Percentiles rank a stretch among this genome's conserved stretches.
Conservation (phyloP, 2,113 vertebrate species). For the Paramormyrops kingsleyae region DNA sequence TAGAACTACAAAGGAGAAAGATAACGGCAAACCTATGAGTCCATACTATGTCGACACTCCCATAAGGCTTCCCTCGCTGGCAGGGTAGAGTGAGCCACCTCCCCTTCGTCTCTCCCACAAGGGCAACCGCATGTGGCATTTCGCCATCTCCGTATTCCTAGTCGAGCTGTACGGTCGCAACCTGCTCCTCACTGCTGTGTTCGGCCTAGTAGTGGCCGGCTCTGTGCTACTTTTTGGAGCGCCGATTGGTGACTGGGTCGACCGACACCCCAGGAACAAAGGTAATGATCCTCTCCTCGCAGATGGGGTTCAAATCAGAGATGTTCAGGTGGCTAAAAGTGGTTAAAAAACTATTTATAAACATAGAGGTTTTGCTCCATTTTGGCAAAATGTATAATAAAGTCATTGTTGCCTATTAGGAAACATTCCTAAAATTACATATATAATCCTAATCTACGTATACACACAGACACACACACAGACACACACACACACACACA, state of each 20-base stretch:
- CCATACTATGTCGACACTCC: not conserved
- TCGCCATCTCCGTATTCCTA: slow-evolving; percentile 67
- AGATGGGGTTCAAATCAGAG: not conserved
- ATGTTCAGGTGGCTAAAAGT: not conserved
- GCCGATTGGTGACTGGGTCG: slow-evolving; percentile 68
- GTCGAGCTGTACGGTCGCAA: slow-evolving; percentile 59
- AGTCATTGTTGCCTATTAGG: not conserved
- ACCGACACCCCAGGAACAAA: slow-evolving; percentile 70
- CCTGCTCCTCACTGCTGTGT: slow-evolving; percentile 60
- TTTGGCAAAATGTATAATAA: not conserved
- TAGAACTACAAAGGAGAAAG: not conserved
- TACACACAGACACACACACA: not conserved
- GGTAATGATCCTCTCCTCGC: slow-evolving; percentile 35
- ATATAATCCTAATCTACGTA: not conserved
- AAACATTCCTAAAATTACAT: not conserved
- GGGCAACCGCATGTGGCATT: slow-evolving; percentile 68
- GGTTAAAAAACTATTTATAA: not conserved
- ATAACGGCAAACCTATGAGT: no score
- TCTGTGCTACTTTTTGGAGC: slow-evolving; percentile 66
- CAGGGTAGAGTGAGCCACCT: not conserved
- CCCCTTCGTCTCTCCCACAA: slow-evolving; percentile 28
- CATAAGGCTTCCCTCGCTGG: not conserved
- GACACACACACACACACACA: not conserved
- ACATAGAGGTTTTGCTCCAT: not conserved
- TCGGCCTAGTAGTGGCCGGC: slow-evolving; percentile 63